Evolutionary conservation across 2,797 vertebrate genomes (phyloP), one percentile per base, ranked within the genome.

Genomic region (Apodemus agrarius): DNA sequence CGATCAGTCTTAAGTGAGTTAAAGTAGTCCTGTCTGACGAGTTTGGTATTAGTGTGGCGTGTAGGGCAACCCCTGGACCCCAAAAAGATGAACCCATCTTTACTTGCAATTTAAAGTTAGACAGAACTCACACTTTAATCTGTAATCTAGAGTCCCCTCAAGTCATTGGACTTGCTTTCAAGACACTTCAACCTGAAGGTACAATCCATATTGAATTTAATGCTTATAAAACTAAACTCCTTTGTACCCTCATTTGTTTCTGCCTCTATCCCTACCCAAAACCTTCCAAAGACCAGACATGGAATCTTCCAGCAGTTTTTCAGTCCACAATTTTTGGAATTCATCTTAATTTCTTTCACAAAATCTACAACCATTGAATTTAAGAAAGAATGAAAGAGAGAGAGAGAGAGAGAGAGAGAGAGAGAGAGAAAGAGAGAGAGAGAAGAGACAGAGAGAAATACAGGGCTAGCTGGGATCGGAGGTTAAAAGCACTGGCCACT

Each of bases 211-310:
- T 81, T 69, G 46, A 91, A 88, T 11, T 61, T 81, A 81, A 85
- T 63, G 24, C 54, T 69, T 81, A n/a, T 19, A 82, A 72, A 90
- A 83, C 31, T 10, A 26, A 82, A 90, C 21, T 93, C 91, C 61
- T 72, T 10, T 83, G 59, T 93, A 7, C 17, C 86, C 76, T 37
- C 61, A 26, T 90, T 82, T 90, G n/a, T 54, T 87, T 72, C 84
- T 87, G 34, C 10, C n/a, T 65, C 52, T 10, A n/a, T 13, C 65
- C 14, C 17, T 0, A n/a, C 31, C 37, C 14, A 12, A 1, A 34
- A 69, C 16, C 69, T 90, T 86, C 13, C 96, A 79, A 95, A 87
- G n/a, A 54, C 76, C 82, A 90, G 88, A 95, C 76, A 79, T 16
- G 13, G 46, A n/a, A 52, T 69, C 63, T 52, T 69, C 31, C 46